phyloP scores from a whole-genome alignment of 2,888 invertebrate genomes.

The Cancer borealis region DNA sequence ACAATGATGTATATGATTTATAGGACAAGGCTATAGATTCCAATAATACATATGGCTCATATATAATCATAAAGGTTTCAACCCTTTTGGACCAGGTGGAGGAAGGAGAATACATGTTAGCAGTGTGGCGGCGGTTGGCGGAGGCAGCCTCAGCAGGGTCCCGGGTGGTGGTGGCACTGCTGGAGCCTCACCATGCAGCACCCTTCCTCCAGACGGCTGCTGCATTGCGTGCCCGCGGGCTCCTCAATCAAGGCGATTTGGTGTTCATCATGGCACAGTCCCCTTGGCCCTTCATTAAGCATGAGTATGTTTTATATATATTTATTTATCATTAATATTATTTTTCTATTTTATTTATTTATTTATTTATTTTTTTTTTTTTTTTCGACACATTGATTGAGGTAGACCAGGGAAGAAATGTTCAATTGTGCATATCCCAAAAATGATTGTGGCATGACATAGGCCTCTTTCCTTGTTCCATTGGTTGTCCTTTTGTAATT shows the following conservation, averaged over 20 bases:
- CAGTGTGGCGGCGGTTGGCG: conserved; percentile 72
- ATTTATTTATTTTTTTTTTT: not conserved
- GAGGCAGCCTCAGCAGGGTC: conserved; percentile 68
- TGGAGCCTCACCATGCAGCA: conserved; percentile 70
- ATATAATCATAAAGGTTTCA: not conserved
- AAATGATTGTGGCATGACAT: not conserved
- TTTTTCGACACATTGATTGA: not conserved
- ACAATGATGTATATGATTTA: too few species aligned
- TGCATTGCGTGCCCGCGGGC: conserved; percentile 57
- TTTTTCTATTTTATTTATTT: not conserved
- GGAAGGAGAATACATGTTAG: conserved; percentile 71
- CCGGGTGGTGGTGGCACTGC: conserved; percentile 68
- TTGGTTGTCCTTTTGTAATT: not conserved
- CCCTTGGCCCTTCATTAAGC: conserved; percentile 68
- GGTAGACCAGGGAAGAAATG: not conserved
- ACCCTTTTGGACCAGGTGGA: conserved; percentile 49
- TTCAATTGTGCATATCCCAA: too few species aligned
- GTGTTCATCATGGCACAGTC: conserved; percentile 75
- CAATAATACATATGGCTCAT: too few species aligned
- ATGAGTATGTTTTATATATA: conserved; percentile 64
- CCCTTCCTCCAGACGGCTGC: conserved; percentile 73
- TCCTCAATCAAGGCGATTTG: conserved; percentile 70
- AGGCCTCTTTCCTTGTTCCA: not conserved
- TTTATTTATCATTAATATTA: not conserved
- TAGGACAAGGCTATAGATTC: too few species aligned